Conservation (phyloP, 2,888 invertebrate species). For the Saturnia japonica region DNA sequence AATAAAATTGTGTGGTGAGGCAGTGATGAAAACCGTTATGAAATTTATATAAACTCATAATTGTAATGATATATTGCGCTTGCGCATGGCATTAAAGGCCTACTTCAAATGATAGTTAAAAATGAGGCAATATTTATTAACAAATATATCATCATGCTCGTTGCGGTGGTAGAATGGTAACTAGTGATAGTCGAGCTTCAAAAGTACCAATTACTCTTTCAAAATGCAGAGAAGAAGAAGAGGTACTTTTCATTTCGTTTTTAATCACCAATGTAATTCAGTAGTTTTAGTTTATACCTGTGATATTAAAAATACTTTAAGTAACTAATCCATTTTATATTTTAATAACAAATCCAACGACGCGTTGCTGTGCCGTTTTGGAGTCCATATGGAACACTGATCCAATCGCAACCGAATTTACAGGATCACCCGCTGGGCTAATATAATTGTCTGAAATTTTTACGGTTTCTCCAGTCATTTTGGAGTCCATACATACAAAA, state of each 20-base stretch:
- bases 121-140: neutral
- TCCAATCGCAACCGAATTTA: too few relatives aligned
- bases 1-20: slow-evolving; percentile 12
- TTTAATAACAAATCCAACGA: too few relatives aligned
- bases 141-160: neutral
- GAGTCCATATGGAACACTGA: too few relatives aligned
- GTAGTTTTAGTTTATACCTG: too few relatives aligned
- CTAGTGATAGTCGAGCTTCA: neutral
- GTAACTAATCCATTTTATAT: too few relatives aligned
- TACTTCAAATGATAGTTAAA: neutral
- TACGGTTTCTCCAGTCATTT: too few relatives aligned
- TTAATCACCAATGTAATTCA: too few relatives aligned
- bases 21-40: slow-evolving; percentile 11
- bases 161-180: neutral
- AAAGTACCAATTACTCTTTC: neutral
- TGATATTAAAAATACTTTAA: too few relatives aligned
- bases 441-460: too few relatives aligned
- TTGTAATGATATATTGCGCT: slow-evolving; percentile 6
- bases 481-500: too few relatives aligned
- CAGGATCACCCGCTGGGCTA: too few relatives aligned
- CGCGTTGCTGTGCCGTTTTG: too few relatives aligned
- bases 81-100: neutral
- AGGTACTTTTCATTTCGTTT: neutral
- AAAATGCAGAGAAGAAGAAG: neutral
- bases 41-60: neutral